Evolutionary conservation across 2,888 invertebrate genomes (phyloP), one percentile per base, ranked within the genome.

Genomic region (Cryptus viduatorius): DNA sequence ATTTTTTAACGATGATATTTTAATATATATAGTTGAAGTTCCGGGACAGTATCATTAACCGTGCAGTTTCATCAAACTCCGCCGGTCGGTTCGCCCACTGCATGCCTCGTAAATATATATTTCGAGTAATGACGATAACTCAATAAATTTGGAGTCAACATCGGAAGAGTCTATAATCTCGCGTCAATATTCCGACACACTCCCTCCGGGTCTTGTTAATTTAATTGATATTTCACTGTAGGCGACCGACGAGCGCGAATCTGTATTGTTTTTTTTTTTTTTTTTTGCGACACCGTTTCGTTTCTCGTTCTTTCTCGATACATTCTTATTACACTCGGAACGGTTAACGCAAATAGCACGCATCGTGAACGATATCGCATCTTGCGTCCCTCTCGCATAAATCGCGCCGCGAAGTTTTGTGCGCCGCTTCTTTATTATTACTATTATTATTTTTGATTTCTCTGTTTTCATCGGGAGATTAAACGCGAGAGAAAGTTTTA

Each of bases 91-190:
- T 56, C 24, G 37, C 56, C 24, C 56, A 19, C 56, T 56, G 56
- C 56, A 56, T 19, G 56, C 24, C 56, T 19, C 56, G 19, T 7
- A 56, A 24, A 37, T 65, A 31, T 7, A 65, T 82, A 65, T 82
- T 82, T 77, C 64, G 19, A 71, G 42, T 31, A 56, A 77, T 72
- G 48, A 77, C 59, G 73, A 14, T 56, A 12, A 53, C 12, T 59
- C 10, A 48, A 29, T 65, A 8, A 53, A 73, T 48, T 59, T 24
- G 19, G 29, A 29, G 73, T 68, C n/a, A 67, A 67, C 37, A 64
- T 53, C 56, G n/a, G 46, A 53, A 78, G 56, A 77, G 71, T 31
- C n/a, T 29, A 50, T 53, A 79, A 79, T 68, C 61, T 61, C 68
- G 50, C 64, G 44, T 24, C 14, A 37, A 31, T 10, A 53, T 65